Conservation (phyloP, 1,140 invertebrate species). For the Aphis craccivora region DNA sequence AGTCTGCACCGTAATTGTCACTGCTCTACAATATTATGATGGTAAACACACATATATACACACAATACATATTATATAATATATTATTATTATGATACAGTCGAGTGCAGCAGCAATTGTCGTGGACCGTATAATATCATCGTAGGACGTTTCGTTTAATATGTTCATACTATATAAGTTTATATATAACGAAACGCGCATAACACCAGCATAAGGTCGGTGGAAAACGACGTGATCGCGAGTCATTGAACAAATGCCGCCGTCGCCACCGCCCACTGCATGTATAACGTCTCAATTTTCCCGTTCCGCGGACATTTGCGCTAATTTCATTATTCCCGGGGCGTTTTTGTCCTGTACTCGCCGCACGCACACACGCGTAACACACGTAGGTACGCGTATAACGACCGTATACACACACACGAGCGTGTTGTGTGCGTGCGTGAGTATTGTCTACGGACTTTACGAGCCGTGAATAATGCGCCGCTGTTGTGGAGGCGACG, state of each 20-base stretch:
- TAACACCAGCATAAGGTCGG: slow-evolving; percentile 28
- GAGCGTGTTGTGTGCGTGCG: background rate
- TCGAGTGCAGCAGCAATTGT: background rate
- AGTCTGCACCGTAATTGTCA: background rate
- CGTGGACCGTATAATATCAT: background rate
- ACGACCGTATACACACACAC: background rate
- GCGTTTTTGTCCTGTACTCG: slow-evolving; percentile 27
- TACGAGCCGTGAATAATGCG: slow-evolving; percentile 52
- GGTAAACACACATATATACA: background rate
- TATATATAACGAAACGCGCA: background rate
- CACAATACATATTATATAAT: background rate
- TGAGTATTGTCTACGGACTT: slow-evolving; percentile 28
- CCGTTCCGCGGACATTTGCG: slow-evolving; percentile 46
- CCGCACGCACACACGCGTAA: background rate
- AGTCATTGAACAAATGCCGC: slow-evolving; percentile 46
- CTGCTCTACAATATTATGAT: background rate
- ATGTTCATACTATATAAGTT: background rate
- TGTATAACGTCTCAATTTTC: slow-evolving; percentile 48
- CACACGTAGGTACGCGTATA: no score
- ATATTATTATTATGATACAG: background rate
- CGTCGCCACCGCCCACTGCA: background rate
- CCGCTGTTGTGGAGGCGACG: slow-evolving; percentile 17
- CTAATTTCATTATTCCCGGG: slow-evolving; percentile 51
- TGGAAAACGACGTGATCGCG: slow-evolving; percentile 33
- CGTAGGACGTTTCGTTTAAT: background rate